Conservation (phyloP, 2,113 vertebrate genomes). For the Cyanoramphus novaezelandiae region DNA sequence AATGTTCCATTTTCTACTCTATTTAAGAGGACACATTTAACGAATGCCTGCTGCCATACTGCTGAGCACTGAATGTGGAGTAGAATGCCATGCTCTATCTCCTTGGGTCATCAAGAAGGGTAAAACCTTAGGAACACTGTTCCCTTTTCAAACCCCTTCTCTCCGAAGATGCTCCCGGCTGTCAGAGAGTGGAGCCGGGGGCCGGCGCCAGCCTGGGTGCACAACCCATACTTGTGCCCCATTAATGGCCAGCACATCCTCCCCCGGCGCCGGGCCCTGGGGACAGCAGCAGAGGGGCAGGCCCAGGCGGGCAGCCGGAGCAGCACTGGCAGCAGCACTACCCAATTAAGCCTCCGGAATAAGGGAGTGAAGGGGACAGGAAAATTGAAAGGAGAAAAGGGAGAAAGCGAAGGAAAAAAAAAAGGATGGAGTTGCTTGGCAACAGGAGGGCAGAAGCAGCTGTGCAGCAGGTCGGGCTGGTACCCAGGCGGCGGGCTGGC, state of each 20-base stretch:
- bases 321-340: conserved; percentile 79
- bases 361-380: conserved; percentile 39
- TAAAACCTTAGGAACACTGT: neutral
- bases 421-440: conserved; percentile 90
- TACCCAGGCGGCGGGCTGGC: conserved; percentile 86
- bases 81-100: neutral
- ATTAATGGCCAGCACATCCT: conserved; percentile 84
- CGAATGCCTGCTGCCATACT: accelerated
- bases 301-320: conserved; percentile 81
- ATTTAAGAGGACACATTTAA: neutral
- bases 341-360: conserved; percentile 83
- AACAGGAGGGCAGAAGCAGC: conserved; percentile 83
- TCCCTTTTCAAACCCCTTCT: conserved; percentile 32
- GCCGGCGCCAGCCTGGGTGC: conserved; percentile 80
- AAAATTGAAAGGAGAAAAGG: neutral
- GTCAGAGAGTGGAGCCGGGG: conserved; percentile 51
- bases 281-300: conserved; percentile 78
- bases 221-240: conserved; percentile 81
- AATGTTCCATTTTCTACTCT: neutral
- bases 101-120: neutral
- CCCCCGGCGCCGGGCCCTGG: conserved; percentile 39
- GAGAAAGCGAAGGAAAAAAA: neutral
- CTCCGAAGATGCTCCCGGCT: conserved; percentile 38
- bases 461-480: conserved; percentile 90
- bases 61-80: neutral